phyloP scores from a whole-genome alignment of 2,888 invertebrate species.

The Watsonalla binaria region DNA sequence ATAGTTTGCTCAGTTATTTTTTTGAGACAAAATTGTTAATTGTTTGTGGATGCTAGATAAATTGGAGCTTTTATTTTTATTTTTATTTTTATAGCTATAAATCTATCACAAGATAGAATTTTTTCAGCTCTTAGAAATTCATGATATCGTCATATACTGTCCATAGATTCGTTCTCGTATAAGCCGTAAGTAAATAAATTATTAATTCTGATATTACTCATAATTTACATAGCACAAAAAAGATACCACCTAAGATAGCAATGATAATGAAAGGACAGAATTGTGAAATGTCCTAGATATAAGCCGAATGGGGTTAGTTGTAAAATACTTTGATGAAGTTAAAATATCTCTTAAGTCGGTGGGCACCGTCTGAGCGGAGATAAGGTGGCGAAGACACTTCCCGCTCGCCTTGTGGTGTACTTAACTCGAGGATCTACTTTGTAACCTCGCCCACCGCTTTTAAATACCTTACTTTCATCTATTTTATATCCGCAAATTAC shows the following conservation, averaged over 20 bases:
- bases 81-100: no score
- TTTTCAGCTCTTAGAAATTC: no score
- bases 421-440: constrained; percentile 2
- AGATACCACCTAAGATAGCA: not conserved
- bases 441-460: not conserved
- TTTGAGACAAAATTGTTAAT: no score
- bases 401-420: constrained; percentile 20
- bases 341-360: constrained; percentile 2
- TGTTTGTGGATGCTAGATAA: no score
- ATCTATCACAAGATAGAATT: no score
- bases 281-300: not conserved
- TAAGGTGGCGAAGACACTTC: constrained; percentile 16
- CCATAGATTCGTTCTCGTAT: no score
- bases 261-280: not conserved
- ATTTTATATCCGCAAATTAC: no score
- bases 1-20: not conserved
- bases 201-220: no score
- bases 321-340: constrained; percentile 6
- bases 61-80: no score
- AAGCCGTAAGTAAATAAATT: no score
- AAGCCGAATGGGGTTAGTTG: not conserved
- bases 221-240: no score
- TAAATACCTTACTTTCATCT: not conserved
- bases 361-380: constrained; percentile 8
- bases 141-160: no score